Evolutionary conservation across 2,888 invertebrate species (phyloP), one percentile per base, ranked within the genome.

Genomic region (Zhuqinia jingwanae): DNA sequence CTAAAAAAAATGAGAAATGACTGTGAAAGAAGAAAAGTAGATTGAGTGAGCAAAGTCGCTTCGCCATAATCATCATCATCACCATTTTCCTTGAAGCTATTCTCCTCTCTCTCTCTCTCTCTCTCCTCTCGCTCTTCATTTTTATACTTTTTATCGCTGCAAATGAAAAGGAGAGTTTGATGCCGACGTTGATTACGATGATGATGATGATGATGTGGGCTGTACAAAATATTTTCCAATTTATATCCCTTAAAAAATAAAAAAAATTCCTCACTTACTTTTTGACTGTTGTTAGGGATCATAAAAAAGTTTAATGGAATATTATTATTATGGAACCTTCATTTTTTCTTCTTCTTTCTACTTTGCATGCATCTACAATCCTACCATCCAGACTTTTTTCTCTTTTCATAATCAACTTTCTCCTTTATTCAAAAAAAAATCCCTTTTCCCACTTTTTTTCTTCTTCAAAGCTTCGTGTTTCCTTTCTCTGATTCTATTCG

Each of bases 251-350:
- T 68, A 30, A 30, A 22, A 13, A 2, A 68, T 42, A 45, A 22
- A 70, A 20, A 47, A 47, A 20, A 2, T 20, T 70, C 45, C 25
- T 50, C 47, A 47, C 70, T 70, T 70, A 13, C 11, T 45, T 70
- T 60, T 15, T 58, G 22, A 22, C 25, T 36, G 36, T 36, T 36
- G 36, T 36, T 36, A 42, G 22, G 70, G 68, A 63, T 68, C 79
- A 79, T 79, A 78, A 79, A 79, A 79, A 79, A 79, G 79, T 79
- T 70, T 79, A 79, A 79, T 79, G 79, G 79, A 79, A 79, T 79
- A 47, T 79, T 68, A 47, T 79, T 79, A 65, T 70, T 47, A 50
- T 15, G 15, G 47, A 70, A 25, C 70, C 70, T 70, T 45, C 70
- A 45, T 70, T 36, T 36, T 68, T 25, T 60, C 22, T 6, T 65